A percentile compares a stretch with the other conserved stretches of the same genome.
These are phyloP conservation scores for Salvelinus fontinalis DNA, from an alignment of 2,113 vertebrate genomes.

Conservation along the genomic window DNA sequence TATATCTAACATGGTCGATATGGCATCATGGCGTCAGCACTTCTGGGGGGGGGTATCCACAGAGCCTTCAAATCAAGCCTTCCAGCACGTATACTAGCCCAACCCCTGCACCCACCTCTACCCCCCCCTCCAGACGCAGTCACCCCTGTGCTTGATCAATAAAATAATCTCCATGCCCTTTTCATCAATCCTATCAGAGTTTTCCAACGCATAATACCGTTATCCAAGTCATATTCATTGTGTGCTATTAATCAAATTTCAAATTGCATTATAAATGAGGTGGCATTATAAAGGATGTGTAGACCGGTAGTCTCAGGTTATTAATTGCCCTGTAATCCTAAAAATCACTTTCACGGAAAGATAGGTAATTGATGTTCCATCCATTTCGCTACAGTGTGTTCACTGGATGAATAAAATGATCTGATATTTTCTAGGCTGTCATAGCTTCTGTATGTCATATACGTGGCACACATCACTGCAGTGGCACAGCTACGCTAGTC, in stretches of 20 bases:
- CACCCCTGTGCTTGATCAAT: background rate
- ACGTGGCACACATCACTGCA: conserved; percentile 60
- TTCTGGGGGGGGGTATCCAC: no score
- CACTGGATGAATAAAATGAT: no score
- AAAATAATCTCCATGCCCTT: background rate
- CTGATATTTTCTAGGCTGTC: no score
- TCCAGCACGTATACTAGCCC: background rate
- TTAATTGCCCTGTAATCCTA: conserved; percentile 5
- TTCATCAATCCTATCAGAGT: background rate
- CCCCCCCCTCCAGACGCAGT: background rate
- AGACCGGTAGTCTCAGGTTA: background rate
- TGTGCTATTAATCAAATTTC: background rate
- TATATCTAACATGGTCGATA: no score
- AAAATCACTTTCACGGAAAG: conserved; percentile 6
- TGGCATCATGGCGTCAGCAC: no score
- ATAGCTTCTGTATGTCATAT: no score
- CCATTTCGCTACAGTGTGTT: no score
- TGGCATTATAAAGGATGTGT: background rate
- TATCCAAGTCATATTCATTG: background rate
- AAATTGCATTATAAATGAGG: background rate
- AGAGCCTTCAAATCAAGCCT: no score
- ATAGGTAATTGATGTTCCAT: background rate
- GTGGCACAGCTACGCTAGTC: conserved; percentile 68
- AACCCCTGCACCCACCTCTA: conserved; percentile 11
- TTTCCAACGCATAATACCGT: background rate